Evolutionary conservation across 2,888 invertebrate genomes (phyloP), one percentile per base, ranked within the genome.

Genomic region (Lasiommata megera): DNA sequence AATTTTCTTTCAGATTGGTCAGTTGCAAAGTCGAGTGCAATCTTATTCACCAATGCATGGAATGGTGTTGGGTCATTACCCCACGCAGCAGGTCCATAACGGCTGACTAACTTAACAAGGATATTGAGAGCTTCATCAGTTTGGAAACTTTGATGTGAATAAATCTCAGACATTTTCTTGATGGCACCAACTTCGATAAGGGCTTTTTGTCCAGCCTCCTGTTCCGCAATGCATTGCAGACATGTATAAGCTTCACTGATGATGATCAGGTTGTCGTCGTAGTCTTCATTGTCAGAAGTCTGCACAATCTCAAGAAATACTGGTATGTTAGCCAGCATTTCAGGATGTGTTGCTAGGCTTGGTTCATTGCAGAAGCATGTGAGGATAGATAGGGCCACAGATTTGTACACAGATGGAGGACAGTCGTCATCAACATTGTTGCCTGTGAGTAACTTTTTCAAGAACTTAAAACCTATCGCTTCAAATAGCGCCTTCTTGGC

Each of bases 1-100:
- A 98, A 98, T 82, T 98, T 98, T 60, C 96, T 92, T 69, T 97
- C 96, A 0, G 96, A 96, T 65, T 96, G 94, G 81, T 97, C 97
- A 0, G 96, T 95, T 73, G 96, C 96, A 91, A 98, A 97, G 76
- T 97, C 97, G 46, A 96, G 82, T 0, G 96, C 93, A 63, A 97
- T 95, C 84, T 96, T 95, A 73, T 95, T 96, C 40, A 97, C 91
- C 50, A 97, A 88, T 0, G 94, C 94, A 80, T 96, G 95, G 79
- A 97, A 97, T 0, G 95, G 94, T 73, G 94, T 94, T 0, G 95
- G 94, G 74, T 96, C 94, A 61, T 92, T 92, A 64, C 95, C 94
- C 97, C 97, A 97, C 23, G 95, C 94, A 18, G 89, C 79, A 0
- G 93, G 88, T 0, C 96, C 96, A 76, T 95, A 94, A 65, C 93